Conservation (phyloP, 2,888 invertebrate species). For the Anarsia innoxiella region DNA sequence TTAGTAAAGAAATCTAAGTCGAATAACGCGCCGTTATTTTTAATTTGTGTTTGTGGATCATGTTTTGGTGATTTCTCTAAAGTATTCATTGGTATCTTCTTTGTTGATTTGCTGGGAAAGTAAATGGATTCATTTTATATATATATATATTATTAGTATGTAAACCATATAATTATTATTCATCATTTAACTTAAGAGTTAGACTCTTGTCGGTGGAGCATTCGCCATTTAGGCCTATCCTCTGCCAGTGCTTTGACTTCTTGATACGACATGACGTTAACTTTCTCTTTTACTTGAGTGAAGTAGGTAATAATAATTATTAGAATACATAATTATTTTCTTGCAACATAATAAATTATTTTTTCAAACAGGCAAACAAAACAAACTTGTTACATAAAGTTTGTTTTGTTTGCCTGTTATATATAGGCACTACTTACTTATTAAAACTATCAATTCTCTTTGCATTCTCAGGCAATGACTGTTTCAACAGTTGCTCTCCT, state of each 20-base stretch:
- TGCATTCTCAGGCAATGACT: conserved; percentile 75
- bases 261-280: too few species aligned
- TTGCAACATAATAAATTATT: too few species aligned
- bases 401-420: too few species aligned
- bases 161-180: neutral
- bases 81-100: conserved; percentile 80
- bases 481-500: conserved; percentile 86
- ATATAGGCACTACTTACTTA: too few species aligned
- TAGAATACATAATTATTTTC: too few species aligned
- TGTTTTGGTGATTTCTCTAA: conserved; percentile 60
- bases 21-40: conserved; percentile 45
- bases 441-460: conserved; percentile 52
- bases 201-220: neutral
- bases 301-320: too few species aligned
- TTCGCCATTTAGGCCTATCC: too few species aligned
- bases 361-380: too few species aligned
- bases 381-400: too few species aligned
- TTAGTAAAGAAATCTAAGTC: conserved; percentile 71
- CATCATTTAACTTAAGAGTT: neutral
- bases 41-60: conserved; percentile 27
- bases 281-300: too few species aligned
- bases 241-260: too few species aligned
- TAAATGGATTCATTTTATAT: neutral
- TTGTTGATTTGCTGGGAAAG: conserved; percentile 61
- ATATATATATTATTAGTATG: neutral